Conservation (phyloP, 30 jellyfish, hydroid and myxozoan genomes). For the Mastigias papua region DNA sequence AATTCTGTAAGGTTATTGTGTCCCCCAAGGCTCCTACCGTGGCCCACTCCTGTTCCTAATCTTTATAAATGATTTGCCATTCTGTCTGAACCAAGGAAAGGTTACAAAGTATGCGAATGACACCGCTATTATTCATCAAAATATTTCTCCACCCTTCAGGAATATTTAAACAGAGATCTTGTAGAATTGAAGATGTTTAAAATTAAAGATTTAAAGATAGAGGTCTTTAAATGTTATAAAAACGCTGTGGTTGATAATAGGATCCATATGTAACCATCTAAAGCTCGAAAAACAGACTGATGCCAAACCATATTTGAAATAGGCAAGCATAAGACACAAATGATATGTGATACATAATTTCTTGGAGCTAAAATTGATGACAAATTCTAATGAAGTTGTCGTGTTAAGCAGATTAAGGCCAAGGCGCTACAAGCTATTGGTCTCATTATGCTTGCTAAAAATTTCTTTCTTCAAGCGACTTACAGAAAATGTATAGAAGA, state of each 20-base stretch:
- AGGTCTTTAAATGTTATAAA: background rate
- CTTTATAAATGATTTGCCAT: no score
- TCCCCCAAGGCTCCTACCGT: no score
- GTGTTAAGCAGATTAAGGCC: no score
- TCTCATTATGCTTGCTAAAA: slow-evolving; percentile 22
- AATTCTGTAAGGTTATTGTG: slow-evolving; percentile 31
- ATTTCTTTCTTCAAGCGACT: background rate
- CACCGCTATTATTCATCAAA: slow-evolving; percentile 11
- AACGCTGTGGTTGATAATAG: background rate
- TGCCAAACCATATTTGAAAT: slow-evolving; percentile 21
- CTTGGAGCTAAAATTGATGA: slow-evolving; percentile 15
- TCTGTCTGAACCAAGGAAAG: no score
- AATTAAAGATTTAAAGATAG: background rate
- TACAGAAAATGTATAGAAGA: no score
- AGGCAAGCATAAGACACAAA: slow-evolving; percentile 2
- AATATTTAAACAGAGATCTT: slow-evolving; percentile 21
- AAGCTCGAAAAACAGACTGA: slow-evolving; percentile 49
- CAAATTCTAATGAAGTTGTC: slow-evolving; percentile 20
- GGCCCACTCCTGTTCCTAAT: no score
- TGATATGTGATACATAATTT: slow-evolving; percentile 14
- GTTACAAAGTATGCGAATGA: slow-evolving; percentile 24
- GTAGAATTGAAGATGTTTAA: background rate
- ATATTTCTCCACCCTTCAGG: slow-evolving; percentile 23
- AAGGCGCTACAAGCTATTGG: no score
- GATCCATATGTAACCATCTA: slow-evolving; percentile 23